These are phyloP conservation scores for Pandemis heparana DNA, from an alignment of 2,888 invertebrate species.

Conservation along the genomic window DNA sequence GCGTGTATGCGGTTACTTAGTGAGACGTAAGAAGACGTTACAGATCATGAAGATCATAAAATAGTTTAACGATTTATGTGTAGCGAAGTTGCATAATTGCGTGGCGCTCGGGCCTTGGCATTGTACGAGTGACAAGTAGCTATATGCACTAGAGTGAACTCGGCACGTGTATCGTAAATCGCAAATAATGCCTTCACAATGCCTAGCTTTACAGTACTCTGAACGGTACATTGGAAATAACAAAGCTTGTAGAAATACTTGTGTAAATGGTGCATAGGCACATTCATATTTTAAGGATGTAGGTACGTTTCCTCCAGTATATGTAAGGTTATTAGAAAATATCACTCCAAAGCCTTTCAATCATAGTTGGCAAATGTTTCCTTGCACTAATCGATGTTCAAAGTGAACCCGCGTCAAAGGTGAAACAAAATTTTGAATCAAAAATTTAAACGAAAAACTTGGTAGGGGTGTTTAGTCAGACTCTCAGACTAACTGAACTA, in stretches of 20 bases:
- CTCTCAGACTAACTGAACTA: no score
- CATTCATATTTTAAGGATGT: not conserved
- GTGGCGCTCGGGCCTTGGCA: constrained; percentile 76
- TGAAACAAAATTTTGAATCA: no score
- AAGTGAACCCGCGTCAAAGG: no score
- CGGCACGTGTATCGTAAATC: constrained; percentile 80
- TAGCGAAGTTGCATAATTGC: constrained; percentile 76
- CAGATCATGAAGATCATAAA: constrained; percentile 21
- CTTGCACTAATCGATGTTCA: no score
- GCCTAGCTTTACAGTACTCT: constrained; percentile 1
- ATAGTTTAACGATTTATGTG: constrained; percentile 62
- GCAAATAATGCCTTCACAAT: constrained; percentile 56
- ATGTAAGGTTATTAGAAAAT: no score
- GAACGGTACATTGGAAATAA: constrained; percentile 4
- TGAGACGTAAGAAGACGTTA: not conserved
- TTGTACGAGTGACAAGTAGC: constrained; percentile 61
- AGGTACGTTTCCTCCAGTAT: no score
- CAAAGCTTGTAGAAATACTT: not conserved
- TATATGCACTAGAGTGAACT: constrained; percentile 63
- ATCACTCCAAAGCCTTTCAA: no score
- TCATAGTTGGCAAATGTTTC: no score
- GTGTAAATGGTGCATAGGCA: not conserved
- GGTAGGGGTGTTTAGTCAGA: no score
- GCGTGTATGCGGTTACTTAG: not conserved
- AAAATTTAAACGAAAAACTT: no score